Evolutionary conservation across 2,888 invertebrate species (phyloP), one percentile per base, ranked within the genome.

Genomic region (Tachina fera): DNA sequence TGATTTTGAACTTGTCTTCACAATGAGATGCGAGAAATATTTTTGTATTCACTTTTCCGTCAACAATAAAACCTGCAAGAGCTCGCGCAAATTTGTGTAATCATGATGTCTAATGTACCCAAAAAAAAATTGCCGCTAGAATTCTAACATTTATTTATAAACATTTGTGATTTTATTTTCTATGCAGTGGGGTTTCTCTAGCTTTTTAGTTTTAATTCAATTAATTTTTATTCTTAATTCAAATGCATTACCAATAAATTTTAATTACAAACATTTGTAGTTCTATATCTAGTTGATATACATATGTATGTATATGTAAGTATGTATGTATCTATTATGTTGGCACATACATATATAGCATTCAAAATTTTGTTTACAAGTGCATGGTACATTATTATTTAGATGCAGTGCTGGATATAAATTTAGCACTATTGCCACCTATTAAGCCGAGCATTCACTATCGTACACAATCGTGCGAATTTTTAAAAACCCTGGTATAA

Each of bases 191-290:
- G 56, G 51, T 53, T 76, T 58, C 45, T 74, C 51, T 70, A 58
- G 67, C 61, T 76, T 84, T 75, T 65, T 80, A 31, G 60, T 72
- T 77, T 83, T 67, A 68, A 78, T 78, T 60, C 45, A 67, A 71
- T 70, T 75, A 68, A 31, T 56, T 68, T 79, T 83, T 72, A 39
- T 68, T 63, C 60, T 77, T 58, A 65, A 56, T 71, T 86, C 65
- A 82, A 89, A 88, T 88, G 86, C 87, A 88, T 89, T 88, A 90
- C 89, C 89, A 89, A 89, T 89, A 88, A 88, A 88, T 87, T 87
- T 87, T 87, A 88, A 88, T 88, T 87, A 87, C 88, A 87, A 87
- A 87, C 78, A 87, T 87, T 87, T 75, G n/a, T 68, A 39, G 31
- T 31, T 31, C 72, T 9, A 22, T 22, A 22, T 22, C 1, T 45